Conservation (phyloP, 2,888 invertebrate genomes). For the Bugulina stolonifera region DNA sequence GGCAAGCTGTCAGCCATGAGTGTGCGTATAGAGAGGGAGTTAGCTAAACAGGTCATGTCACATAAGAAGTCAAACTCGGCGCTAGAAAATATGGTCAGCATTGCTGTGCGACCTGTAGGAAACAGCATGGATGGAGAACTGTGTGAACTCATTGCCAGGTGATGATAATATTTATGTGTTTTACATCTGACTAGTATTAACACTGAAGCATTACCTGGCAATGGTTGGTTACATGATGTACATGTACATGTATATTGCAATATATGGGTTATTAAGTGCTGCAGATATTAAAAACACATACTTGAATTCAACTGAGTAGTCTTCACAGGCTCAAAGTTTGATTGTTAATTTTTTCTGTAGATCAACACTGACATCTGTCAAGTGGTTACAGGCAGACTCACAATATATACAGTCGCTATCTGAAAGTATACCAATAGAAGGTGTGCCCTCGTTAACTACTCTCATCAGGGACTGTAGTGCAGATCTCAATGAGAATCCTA, state of each 20-base stretch:
- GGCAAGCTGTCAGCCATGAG: neutral
- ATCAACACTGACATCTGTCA: conserved; percentile 2
- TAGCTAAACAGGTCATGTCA: neutral
- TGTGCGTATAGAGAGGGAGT: neutral
- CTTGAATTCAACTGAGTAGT: too few relatives aligned
- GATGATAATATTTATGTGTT: too few relatives aligned
- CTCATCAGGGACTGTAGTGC: neutral
- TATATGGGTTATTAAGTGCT: too few relatives aligned
- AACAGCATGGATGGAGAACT: neutral
- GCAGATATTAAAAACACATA: too few relatives aligned
- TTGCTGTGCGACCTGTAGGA: neutral
- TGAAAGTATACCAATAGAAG: neutral
- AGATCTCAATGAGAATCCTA: neutral
- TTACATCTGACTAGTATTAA: too few relatives aligned
- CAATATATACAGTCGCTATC: neutral
- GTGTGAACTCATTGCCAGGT: conserved; percentile 8
- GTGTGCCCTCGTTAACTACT: neutral
- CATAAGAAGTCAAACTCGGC: neutral
- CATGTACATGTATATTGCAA: too few relatives aligned
- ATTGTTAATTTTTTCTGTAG: too few relatives aligned
- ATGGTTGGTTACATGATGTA: too few relatives aligned
- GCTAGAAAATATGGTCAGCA: neutral
- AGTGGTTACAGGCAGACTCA: conserved; percentile 5
- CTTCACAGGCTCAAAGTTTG: too few relatives aligned
- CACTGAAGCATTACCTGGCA: too few relatives aligned